A percentile compares a stretch with the other conserved stretches of the same genome.
phyloP scores from a whole-genome alignment of 2,888 invertebrate species.

The Zaprionus bogoriensis region DNA sequence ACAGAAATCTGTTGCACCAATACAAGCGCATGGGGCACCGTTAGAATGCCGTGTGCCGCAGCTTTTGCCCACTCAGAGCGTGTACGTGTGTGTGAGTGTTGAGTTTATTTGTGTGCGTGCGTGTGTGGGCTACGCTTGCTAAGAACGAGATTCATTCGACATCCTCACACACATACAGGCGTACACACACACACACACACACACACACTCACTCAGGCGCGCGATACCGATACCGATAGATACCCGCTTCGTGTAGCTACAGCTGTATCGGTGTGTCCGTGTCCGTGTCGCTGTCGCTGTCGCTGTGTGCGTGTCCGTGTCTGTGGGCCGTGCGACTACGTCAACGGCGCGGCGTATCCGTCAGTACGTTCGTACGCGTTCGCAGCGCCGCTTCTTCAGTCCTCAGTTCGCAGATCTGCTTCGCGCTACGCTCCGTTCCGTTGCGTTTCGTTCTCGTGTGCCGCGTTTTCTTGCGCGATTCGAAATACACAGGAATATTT shows the following conservation, averaged over 20 bases:
- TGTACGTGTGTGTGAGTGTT: constrained; percentile 8
- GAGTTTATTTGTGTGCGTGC: neutral
- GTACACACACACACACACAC: neutral
- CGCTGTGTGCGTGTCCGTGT: constrained; percentile 21
- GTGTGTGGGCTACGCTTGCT: constrained; percentile 17
- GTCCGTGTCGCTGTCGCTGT: constrained; percentile 14
- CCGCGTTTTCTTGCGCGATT: constrained; percentile 60
- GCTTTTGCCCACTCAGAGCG: constrained; percentile 39
- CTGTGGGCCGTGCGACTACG: constrained; percentile 68
- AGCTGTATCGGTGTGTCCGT: constrained; percentile 8
- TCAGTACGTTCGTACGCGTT: constrained; percentile 78
- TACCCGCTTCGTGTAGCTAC: no score
- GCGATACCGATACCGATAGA: constrained; percentile 61
- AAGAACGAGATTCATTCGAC: constrained; percentile 51
- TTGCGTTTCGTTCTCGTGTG: constrained; percentile 45
- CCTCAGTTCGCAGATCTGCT: constrained; percentile 49
- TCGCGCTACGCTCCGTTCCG: constrained; percentile 57
- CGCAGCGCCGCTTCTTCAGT: constrained; percentile 72
- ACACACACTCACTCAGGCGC: neutral
- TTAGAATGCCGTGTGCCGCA: constrained; percentile 52
- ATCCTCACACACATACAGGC: constrained; percentile 36
- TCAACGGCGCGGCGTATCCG: constrained; percentile 70
- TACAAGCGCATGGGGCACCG: constrained; percentile 43
- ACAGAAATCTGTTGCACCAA: constrained; percentile 64
- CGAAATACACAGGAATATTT: constrained; percentile 3